Conservation (phyloP, 1,140 invertebrate genomes). For the Drosophila kepulauana region DNA sequence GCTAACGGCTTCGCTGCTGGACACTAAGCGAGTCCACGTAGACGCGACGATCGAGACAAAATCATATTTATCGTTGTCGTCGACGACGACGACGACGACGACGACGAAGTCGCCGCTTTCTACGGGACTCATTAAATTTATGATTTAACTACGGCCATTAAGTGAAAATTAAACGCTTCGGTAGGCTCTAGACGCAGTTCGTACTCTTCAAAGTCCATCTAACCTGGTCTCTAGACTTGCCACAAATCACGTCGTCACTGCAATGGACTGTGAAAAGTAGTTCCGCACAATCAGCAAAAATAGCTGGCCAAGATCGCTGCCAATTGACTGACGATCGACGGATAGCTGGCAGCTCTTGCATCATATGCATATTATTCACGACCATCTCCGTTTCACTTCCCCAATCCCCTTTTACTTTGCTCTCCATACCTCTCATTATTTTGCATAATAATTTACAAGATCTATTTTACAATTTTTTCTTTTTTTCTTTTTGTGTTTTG, state of each 20-base stretch:
- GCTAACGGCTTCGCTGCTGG: conserved; percentile 51
- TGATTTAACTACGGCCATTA: conserved; percentile 56
- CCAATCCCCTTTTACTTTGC: background rate
- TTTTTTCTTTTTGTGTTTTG: background rate
- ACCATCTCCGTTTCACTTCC: conserved; percentile 4
- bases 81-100: conserved; percentile 5
- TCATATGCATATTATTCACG: conserved; percentile 27
- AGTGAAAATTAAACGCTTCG: conserved; percentile 56
- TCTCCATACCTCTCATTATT: conserved; percentile 16
- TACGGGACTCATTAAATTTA: conserved; percentile 51
- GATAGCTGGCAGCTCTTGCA: conserved; percentile 22
- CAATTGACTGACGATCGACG: conserved; percentile 1
- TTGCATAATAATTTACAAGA: conserved; percentile 43
- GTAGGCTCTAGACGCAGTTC: conserved; percentile 23
- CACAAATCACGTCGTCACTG: background rate
- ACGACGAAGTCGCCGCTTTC: conserved; percentile 34
- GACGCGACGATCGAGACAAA: conserved; percentile 4
- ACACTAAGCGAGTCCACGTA: conserved; percentile 26
- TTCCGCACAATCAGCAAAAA: conserved; percentile 24
- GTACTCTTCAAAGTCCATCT: background rate
- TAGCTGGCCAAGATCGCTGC: conserved; percentile 24
- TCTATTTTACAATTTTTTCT: conserved; percentile 9
- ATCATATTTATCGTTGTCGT: conserved; percentile 18
- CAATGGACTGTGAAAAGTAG: conserved; percentile 47
- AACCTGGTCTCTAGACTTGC: background rate